Conservation (phyloP, 2,797 vertebrate genomes). For the Nannoperca obscura region DNA sequence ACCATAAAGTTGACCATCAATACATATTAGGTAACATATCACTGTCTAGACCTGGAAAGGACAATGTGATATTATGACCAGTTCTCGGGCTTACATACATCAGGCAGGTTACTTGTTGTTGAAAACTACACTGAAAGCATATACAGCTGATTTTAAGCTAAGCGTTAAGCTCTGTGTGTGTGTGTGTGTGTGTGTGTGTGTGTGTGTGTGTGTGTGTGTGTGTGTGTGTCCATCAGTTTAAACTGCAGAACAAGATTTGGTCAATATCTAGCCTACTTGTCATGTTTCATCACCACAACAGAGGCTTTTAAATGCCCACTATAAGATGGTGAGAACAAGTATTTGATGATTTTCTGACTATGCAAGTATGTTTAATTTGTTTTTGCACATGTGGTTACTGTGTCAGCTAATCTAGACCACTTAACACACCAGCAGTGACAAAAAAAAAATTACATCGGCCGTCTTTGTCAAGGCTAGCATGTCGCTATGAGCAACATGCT, state of each 20-base stretch:
- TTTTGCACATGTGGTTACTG: constrained; percentile 38
- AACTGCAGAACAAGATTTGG: constrained; percentile 1
- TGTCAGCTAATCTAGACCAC: constrained; percentile 34
- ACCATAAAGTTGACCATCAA: neutral
- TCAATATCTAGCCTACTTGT: constrained; percentile 7
- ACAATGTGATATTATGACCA: neutral
- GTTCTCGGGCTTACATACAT: neutral
- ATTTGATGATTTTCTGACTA: constrained; percentile 38
- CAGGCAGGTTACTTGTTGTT: neutral
- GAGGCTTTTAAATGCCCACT: constrained; percentile 10
- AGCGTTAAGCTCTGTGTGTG: no score
- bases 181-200: neutral
- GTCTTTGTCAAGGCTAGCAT: constrained; percentile 18
- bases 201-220: neutral
- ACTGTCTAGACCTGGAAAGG: neutral
- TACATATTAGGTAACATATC: neutral
- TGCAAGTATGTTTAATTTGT: constrained; percentile 21
- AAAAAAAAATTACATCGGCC: constrained; percentile 9
- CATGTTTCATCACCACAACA: neutral
- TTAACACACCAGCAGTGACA: constrained; percentile 21
- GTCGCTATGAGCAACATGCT: constrained; percentile 38
- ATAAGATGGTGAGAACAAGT: constrained; percentile 9
- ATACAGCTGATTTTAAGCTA: neutral
- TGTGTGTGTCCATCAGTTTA: neutral
- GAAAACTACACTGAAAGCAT: neutral